phyloP scores from a whole-genome alignment of 2,797 vertebrate species.

The Pteronotus mesoamericanus region DNA sequence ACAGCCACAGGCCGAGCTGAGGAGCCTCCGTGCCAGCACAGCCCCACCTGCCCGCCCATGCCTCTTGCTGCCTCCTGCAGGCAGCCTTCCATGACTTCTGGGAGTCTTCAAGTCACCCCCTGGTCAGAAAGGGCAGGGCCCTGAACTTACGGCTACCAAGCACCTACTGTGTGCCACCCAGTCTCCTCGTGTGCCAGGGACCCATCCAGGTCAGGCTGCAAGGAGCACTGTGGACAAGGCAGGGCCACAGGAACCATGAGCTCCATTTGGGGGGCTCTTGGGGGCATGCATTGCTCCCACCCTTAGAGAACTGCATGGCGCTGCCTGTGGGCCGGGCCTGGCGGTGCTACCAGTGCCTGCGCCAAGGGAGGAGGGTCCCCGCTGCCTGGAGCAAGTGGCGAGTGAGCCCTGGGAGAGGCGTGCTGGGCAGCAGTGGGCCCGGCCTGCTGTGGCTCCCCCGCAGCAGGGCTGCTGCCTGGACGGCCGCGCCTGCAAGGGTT shows the following conservation, averaged over 20 bases:
- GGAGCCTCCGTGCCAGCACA: neutral
- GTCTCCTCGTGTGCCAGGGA: fast-evolving
- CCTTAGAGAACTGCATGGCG: fast-evolving
- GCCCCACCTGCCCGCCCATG: too few relatives aligned
- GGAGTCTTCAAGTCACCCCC: too few relatives aligned
- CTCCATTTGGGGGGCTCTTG: fast-evolving
- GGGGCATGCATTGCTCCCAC: fast-evolving
- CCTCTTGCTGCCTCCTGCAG: neutral
- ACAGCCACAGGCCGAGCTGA: neutral
- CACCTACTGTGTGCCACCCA: too few relatives aligned
- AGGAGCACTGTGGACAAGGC: fast-evolving
- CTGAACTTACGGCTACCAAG: neutral
- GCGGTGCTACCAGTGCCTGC: fast-evolving
- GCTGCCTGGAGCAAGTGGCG: neutral
- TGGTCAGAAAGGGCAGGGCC: neutral
- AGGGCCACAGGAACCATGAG: neutral
- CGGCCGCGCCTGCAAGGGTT: neutral
- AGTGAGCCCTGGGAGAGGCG: fast-evolving
- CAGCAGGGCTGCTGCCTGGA: too few relatives aligned
- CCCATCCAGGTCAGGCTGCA: fast-evolving
- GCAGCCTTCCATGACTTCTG: neutral
- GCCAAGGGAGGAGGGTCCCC: too few relatives aligned
- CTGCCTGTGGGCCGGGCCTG: fast-evolving
- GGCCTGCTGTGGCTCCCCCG: fast-evolving
- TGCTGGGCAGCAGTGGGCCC: neutral